Base-by-base conservation (phyloP, 2,113 vertebrate genomes). In the Pterophyllum scalare region DNA sequence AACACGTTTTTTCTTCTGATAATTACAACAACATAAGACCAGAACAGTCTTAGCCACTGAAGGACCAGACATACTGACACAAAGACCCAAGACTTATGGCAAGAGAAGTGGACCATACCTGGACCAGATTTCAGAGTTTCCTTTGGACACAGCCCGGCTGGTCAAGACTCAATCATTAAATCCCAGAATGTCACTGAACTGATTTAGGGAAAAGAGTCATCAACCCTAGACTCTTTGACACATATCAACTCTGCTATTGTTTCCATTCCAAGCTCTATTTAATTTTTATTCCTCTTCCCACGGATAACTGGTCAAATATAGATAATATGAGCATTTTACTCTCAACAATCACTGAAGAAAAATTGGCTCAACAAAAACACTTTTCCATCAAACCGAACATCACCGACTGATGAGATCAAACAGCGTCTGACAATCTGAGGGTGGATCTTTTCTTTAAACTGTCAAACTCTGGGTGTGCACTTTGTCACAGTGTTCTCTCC, bases 391-490 rank as follows among this genome's bases (percentile, higher is more conserved):
- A 86, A 82, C 19, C 28, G 77, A 81, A 85, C 89, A 86, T 83
- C 84, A 74, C 75, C 87, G 72, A 79, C 35, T 75, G 85, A 90
- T 83, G 83, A 84, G 87, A 94, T 92, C 90, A 92, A 88, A 88
- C 82, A 19, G 59, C 1, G 84, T 77, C 62, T 89, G 91, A 91
- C 90, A 92, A 83, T 91, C 89, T 79, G 93, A 88, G 90, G 91
- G 91, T 80, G 93, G 91, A 82, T 92, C 81, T 86, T 89, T 87
- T 89, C 90, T 93, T 90, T 89, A 83, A 89, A 88, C 89, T 88
- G 91, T 92, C 91, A 94, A 90, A 91, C 79, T 89, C 88, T 81
- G 89, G 82, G 89, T 92, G 90, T 75, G 90, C 90, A 88, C 90
- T 88, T 77, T 91, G 92, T 90, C 90, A 75, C 54, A 77, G 70